Evolutionary conservation across 2,797 vertebrate genomes (phyloP), one percentile per base, ranked within the genome.

Genomic region (Hozukius guyotensis): DNA sequence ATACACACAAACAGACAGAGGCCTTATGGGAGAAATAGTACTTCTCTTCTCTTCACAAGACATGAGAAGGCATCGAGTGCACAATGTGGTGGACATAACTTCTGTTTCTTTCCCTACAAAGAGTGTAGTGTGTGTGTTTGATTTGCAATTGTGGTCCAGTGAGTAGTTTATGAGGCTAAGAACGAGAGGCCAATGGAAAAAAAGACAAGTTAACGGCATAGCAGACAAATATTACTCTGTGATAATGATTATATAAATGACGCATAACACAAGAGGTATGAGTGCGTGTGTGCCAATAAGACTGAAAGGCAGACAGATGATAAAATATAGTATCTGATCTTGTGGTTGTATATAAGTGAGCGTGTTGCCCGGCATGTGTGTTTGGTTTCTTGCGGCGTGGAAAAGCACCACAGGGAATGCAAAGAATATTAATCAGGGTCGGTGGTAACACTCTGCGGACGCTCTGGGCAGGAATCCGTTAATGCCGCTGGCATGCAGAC

Each of bases 311-410:
- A 85, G 25, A 60, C 46, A 57, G 70, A 66, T 3, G 12, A 75
- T 68, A 42, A 70, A 84, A 82, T 73, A 38, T 5, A 80, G 16
- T 49, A 75, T 78, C 59, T 85, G 68, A 77, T 79, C 78, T 70
- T 80, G 75, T 20, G 88, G 81, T 70, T 78, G 77, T 27, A 38
- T 71, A 77, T 86, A 79, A 90, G 84, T 87, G 77, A 85, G 83
- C 59, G 38, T 86, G 87, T 74, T 88, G 74, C 81, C 80, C 42
- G 64, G 81, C 69, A 81, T 87, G 81, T 87, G 84, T 85, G 86
- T 91, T 92, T 88, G 66, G 80, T 87, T 88, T 88, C 42, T 63
- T 75, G 85, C 2, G 74, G 91, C 71, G 65, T 87, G 89, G 78
- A 86, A 81, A 78, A 86, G 63, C 76, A 74, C 74, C 70, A 59